phyloP scores from a whole-genome alignment of 1,140 invertebrate genomes.

The Lordiphosa mommai region DNA sequence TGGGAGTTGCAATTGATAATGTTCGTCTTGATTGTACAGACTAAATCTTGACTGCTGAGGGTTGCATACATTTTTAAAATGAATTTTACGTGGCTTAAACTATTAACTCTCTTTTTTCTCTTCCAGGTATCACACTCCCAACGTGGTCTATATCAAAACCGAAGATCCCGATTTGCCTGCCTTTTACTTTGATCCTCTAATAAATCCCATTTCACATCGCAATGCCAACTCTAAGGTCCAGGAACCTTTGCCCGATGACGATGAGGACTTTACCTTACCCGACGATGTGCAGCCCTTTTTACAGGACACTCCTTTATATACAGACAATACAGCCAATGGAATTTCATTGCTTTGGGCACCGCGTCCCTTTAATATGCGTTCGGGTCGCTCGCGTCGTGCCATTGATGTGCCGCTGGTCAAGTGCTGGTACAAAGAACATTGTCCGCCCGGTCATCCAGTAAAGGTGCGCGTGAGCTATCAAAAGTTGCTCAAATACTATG shows the following conservation, averaged over 20 bases:
- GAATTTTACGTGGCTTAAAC: neutral
- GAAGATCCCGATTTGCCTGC: constrained; percentile 99
- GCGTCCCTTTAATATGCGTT: constrained; percentile 97
- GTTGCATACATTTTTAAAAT: constrained; percentile 52
- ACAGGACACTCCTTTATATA: constrained; percentile 96
- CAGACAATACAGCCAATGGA: constrained; percentile 99
- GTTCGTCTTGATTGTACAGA: constrained; percentile 53
- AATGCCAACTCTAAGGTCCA: constrained; percentile 86
- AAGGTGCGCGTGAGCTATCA: constrained; percentile 99
- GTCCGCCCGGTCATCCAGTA: constrained; percentile 98
- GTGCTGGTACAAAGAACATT: constrained; percentile 98
- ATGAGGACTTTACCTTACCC: constrained; percentile 96
- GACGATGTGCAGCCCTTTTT: constrained; percentile 95
- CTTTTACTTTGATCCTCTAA: constrained; percentile 99
- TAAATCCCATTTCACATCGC: constrained; percentile 98
- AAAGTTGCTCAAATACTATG: constrained; percentile 98
- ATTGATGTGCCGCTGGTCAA: constrained; percentile 99
- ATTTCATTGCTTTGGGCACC: constrained; percentile 99
- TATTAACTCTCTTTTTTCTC: neutral
- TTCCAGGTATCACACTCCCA: constrained; percentile 98
- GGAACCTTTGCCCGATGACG: constrained; percentile 94
- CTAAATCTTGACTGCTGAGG: constrained; percentile 62
- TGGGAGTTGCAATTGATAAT: constrained; percentile 57
- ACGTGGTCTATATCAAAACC: constrained; percentile 99
- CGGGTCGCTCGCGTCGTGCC: constrained; percentile 91